A percentile compares a stretch with the other conserved stretches of the same genome.
Conservation (phyloP, 2,888 invertebrate genomes). For the Scaptodrosophila latifasciaeformis region DNA sequence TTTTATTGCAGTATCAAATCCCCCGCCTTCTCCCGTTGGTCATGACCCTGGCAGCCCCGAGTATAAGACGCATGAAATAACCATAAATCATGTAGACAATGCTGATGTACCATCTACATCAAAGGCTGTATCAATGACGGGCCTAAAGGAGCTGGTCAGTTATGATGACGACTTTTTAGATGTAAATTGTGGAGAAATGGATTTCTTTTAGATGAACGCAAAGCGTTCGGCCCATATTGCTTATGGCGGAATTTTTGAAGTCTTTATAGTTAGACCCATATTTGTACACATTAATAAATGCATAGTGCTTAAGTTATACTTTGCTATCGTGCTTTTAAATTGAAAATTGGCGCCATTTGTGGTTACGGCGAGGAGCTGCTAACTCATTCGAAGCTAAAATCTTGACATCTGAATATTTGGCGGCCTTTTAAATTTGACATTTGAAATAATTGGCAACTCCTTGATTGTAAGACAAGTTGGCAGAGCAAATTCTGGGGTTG, state of each 20-base stretch:
- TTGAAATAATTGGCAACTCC: too few species aligned
- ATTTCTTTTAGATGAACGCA: conserved; percentile 78
- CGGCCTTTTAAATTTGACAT: too few species aligned
- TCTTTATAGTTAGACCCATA: conserved; percentile 51
- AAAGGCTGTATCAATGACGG: conserved; percentile 57
- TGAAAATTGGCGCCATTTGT: too few species aligned
- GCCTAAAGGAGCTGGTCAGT: conserved; percentile 39
- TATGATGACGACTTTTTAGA: conserved; percentile 84
- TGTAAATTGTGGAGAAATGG: conserved; percentile 83
- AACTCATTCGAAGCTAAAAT: too few species aligned
- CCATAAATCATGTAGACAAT: conserved; percentile 71
- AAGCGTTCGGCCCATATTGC: conserved; percentile 42
- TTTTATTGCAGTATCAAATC: conserved; percentile 77
- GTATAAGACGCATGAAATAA: conserved; percentile 77
- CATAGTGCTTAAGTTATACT: conserved; percentile 40
- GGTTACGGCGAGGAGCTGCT: too few species aligned
- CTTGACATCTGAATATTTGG: too few species aligned
- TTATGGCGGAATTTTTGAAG: conserved; percentile 39
- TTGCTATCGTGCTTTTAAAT: too few species aligned
- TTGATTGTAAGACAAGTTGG: too few species aligned
- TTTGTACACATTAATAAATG: conserved; percentile 60
- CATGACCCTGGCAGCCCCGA: conserved; percentile 80
- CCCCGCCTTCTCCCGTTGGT: conserved; percentile 87
- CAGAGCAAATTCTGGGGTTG: too few species aligned
- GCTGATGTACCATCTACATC: conserved; percentile 69